These are phyloP conservation scores for Bujurquina vittata DNA, from an alignment of 2,113 vertebrate species.

Conservation along the genomic window DNA sequence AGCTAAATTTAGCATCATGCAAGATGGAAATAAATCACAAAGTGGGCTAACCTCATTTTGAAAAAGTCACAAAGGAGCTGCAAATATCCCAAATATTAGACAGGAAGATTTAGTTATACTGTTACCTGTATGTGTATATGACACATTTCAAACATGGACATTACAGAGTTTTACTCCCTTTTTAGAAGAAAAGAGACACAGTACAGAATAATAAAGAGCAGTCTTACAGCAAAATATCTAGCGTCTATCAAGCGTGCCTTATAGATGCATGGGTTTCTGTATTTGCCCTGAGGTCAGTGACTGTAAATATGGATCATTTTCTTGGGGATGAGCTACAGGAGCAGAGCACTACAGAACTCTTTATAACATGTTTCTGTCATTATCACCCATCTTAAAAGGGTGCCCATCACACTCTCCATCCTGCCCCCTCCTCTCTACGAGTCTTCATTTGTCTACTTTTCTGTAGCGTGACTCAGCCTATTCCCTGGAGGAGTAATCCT, in stretches of 20 bases:
- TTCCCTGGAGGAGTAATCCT: conserved; percentile 73
- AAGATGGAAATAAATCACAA: conserved; percentile 60
- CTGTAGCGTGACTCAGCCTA: conserved; percentile 74
- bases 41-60: conserved; percentile 67
- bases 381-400: conserved; percentile 22
- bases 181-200: background rate
- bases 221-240: background rate
- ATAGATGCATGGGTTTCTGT: background rate
- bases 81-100: conserved; percentile 41
- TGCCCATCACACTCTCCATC: conserved; percentile 13
- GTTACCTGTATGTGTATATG: background rate
- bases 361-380: conserved; percentile 17
- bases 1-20: conserved; percentile 60
- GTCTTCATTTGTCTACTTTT: conserved; percentile 40
- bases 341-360: conserved; percentile 3
- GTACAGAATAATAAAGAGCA: background rate
- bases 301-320: background rate
- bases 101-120: conserved; percentile 18
- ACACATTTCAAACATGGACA: background rate
- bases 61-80: conserved; percentile 46
- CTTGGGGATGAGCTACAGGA: background rate
- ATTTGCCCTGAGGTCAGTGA: conserved; percentile 4
- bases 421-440: background rate
- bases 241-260: background rate
- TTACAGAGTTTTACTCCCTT: background rate